Evolutionary conservation across 1,140 invertebrate genomes (phyloP), one percentile per base, ranked within the genome.

Genomic region (Caenorhabditis latens): DNA sequence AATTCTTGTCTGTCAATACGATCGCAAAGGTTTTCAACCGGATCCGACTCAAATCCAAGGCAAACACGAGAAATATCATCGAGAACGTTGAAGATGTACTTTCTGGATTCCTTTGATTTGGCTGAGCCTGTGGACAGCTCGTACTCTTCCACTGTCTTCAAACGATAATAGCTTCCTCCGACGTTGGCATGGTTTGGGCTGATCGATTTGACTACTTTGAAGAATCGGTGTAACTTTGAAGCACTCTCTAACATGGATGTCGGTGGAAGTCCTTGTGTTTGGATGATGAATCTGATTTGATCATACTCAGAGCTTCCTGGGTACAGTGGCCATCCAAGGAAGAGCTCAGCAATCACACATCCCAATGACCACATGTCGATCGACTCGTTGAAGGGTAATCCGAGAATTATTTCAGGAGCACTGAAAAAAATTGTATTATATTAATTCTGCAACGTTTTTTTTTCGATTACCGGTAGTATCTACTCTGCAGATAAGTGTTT

Each of bases 281-380:
- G 96, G 91, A 95, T 96, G 86, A 97, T 96, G 92, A 96, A 96
- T 57, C 87, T 88, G 55, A 99, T 99, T 94, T 99, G 98, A 94
- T 99, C 98, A 93, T 99, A 99, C 94, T 99, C 98, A 2, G 98
- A 99, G 43, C 97, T 98, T 79, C 98, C 98, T 0, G 98, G 98
- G 94, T 99, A 99, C 4, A 99, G 94, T 21, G 98, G 98, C 98
- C 98, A 99, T 86, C 98, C 98, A 21, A 99, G 95, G 94, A 99
- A 99, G 75, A 99, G 94, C 93, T 99, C 98, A 3, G 98, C 98
- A 32, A 99, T 98, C 83, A 99, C 98, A 94, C 98, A 99, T 40
- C 98, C 98, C 84, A 99, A 94, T 0, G 98, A 99, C 98, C 98
- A 99, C 98, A 99, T 99, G 93, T 99, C 98, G 90, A 99, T 99